phyloP scores from a whole-genome alignment of 2,113 vertebrate genomes.

The Vulpes vulpes region DNA sequence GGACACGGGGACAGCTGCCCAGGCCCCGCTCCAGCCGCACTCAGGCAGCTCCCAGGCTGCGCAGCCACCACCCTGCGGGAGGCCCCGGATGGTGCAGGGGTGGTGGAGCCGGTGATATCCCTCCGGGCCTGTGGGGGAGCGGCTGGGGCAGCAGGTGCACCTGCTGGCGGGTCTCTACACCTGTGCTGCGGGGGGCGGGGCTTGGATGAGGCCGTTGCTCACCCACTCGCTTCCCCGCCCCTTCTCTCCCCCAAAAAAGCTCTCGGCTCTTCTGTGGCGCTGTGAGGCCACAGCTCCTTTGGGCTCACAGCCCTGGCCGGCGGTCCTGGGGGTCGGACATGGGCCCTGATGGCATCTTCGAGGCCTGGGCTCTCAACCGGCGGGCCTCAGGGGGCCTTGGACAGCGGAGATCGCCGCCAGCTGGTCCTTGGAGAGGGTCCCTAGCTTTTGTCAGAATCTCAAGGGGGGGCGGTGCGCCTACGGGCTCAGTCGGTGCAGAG shows the following conservation, averaged over 20 bases:
- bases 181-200: not conserved
- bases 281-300: accelerated
- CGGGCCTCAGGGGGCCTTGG: accelerated
- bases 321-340: accelerated
- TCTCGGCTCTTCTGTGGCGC: not conserved
- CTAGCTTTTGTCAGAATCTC: not conserved
- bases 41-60: too few species aligned
- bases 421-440: not conserved
- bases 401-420: accelerated
- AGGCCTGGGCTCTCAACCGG: not conserved
- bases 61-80: not conserved
- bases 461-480: not conserved
- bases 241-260: not conserved
- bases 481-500: not conserved
- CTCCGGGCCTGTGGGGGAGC: accelerated
- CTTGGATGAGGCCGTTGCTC: not conserved
- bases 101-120: too few species aligned
- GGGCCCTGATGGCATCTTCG: not conserved
- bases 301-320: not conserved
- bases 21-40: not conserved
- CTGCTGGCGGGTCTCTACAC: not conserved
- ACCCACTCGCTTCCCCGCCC: not conserved
- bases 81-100: accelerated
- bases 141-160: not conserved
- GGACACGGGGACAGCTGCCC: accelerated